Evolutionary conservation across 2,113 vertebrate genomes (phyloP).

Genomic region (Vireo altiloquus): DNA sequence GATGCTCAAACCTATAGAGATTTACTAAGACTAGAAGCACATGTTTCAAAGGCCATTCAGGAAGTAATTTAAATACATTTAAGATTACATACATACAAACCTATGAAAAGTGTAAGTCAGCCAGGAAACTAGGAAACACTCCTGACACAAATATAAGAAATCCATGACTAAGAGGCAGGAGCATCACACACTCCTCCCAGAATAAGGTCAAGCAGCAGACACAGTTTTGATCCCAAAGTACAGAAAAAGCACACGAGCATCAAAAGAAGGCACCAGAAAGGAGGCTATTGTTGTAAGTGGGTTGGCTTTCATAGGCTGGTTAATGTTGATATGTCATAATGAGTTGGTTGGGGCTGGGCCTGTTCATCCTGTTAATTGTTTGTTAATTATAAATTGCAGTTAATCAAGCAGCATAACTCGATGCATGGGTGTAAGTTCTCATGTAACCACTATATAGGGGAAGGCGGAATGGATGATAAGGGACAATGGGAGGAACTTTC

Average conservation of each 20-base stretch:
- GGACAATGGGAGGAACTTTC: no score
- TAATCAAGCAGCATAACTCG: no score
- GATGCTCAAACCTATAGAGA: not conserved
- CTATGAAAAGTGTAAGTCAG: not conserved
- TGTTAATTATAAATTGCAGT: no score
- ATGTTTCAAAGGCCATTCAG: not conserved
- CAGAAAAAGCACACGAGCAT: not conserved
- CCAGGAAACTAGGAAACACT: not conserved
- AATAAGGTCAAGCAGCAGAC: not conserved
- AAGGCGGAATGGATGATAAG: no score
- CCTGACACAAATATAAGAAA: not conserved
- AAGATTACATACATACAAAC: not conserved
- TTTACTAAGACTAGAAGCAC: not conserved
- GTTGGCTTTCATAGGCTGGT: no score
- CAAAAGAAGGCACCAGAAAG: not conserved
- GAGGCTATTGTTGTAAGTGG: not conserved
- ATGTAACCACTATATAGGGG: no score
- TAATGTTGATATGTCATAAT: no score
- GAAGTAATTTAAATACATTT: not conserved
- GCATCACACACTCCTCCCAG: rapidly evolving
- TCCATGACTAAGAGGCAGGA: not conserved
- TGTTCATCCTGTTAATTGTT: no score
- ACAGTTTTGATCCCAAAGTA: not conserved
- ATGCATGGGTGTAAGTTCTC: no score
- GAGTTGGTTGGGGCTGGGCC: no score